These are phyloP conservation scores for Carcina quercana DNA, from an alignment of 2,888 invertebrate genomes.

Conservation along the genomic window DNA sequence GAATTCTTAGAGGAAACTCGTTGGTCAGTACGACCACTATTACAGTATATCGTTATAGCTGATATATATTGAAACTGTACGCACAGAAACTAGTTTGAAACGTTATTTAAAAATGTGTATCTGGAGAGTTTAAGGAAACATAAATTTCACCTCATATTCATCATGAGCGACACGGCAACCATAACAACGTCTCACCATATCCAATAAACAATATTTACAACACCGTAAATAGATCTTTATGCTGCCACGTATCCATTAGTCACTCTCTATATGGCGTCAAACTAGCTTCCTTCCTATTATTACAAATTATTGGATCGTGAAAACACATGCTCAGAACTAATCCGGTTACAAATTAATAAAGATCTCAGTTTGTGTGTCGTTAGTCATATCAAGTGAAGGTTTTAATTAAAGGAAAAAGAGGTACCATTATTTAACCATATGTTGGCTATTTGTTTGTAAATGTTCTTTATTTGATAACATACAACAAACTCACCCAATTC, in stretches of 20 bases:
- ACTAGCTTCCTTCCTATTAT: slow-evolving; percentile 32
- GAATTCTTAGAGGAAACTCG: too few species aligned
- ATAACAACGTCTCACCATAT: neutral
- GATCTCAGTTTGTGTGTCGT: slow-evolving; percentile 4
- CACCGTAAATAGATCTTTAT: slow-evolving; percentile 46
- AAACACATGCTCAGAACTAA: slow-evolving; percentile 26
- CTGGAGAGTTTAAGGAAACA: too few species aligned
- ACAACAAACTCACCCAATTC: too few species aligned
- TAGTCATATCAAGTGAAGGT: slow-evolving; percentile 6
- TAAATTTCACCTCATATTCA: too few species aligned
- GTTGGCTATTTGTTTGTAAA: too few species aligned
- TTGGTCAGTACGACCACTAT: too few species aligned
- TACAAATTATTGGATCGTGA: slow-evolving; percentile 41
- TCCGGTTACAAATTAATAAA: slow-evolving; percentile 16
- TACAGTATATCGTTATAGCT: too few species aligned
- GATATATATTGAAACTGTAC: too few species aligned
- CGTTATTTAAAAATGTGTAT: too few species aligned
- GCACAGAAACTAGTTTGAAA: too few species aligned
- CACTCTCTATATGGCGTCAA: slow-evolving; percentile 27
- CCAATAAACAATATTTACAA: slow-evolving; percentile 43
- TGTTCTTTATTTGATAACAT: too few species aligned
- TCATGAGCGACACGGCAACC: neutral
- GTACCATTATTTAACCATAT: slow-evolving; percentile 26
- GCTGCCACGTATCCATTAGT: slow-evolving; percentile 34
- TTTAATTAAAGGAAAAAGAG: slow-evolving; percentile 13